A percentile compares a stretch with the other conserved stretches of the same genome.
phyloP scores from a whole-genome alignment of 2,797 vertebrate species.

The Scarus forsteni region DNA sequence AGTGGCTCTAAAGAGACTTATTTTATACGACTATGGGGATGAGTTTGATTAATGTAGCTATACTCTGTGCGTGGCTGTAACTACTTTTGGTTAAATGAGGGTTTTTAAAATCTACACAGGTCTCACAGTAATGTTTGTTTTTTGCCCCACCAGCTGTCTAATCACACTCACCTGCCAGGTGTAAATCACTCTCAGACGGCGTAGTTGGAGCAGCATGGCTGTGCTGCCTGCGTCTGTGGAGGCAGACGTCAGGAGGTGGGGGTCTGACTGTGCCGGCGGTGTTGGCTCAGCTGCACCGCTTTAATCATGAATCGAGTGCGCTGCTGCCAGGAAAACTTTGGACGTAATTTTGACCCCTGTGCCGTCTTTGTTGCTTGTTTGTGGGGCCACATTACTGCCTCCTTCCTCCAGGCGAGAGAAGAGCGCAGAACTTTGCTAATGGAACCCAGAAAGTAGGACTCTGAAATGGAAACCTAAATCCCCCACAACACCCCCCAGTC shows the following conservation, averaged over 20 bases:
- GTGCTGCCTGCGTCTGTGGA: slow-evolving; percentile 30
- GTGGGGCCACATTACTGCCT: slow-evolving; percentile 57
- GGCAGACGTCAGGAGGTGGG: slow-evolving; percentile 7
- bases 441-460: slow-evolving; percentile 42
- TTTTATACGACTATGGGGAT: too few relatives aligned
- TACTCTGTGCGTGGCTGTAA: not conserved
- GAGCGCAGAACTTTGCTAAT: slow-evolving; percentile 43
- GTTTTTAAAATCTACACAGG: slow-evolving; percentile 30
- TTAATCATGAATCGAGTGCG: slow-evolving; percentile 60
- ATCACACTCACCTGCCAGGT: slow-evolving; percentile 57
- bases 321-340: slow-evolving; percentile 71
- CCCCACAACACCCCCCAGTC: slow-evolving; percentile 11
- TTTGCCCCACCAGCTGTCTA: slow-evolving; percentile 34
- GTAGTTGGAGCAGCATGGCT: slow-evolving; percentile 7
- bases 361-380: slow-evolving; percentile 64
- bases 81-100: slow-evolving; percentile 18
- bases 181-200: slow-evolving; percentile 50
- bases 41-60: not conserved
- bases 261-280: slow-evolving; percentile 55
- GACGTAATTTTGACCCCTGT: slow-evolving; percentile 57
- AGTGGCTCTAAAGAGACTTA: too few relatives aligned
- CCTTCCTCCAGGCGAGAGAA: slow-evolving; percentile 12
- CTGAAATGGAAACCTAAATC: slow-evolving; percentile 52
- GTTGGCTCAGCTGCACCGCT: slow-evolving; percentile 57
- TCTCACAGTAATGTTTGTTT: slow-evolving; percentile 42